These are phyloP conservation scores for Hexactinellida sp. DNA, from an alignment of 37 sponge, comb jelly and placozoan species.

Conservation along the genomic window DNA sequence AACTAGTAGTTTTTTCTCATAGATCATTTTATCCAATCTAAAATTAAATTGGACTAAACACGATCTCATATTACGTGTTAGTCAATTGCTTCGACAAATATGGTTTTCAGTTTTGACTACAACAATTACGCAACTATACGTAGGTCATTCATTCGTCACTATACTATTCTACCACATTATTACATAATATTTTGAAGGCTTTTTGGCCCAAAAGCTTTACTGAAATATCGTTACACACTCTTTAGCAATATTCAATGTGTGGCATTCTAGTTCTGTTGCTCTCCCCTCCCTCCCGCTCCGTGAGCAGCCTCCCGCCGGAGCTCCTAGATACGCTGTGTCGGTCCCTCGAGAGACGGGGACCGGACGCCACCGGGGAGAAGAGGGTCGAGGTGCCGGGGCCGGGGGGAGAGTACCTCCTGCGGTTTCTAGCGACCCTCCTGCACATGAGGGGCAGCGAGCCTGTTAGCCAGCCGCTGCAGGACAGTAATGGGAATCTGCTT, in stretches of 20 bases:
- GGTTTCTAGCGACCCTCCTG: constrained; percentile 43
- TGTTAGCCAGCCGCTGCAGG: constrained; percentile 31
- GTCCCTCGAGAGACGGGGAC: not conserved
- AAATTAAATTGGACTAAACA: too few species aligned
- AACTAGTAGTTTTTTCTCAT: too few species aligned
- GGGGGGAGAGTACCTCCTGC: constrained; percentile 1
- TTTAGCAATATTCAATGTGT: constrained; percentile 1
- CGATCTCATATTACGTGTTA: too few species aligned
- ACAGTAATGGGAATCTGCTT: constrained; percentile 27
- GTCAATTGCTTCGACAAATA: too few species aligned
- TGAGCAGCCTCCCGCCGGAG: not conserved
- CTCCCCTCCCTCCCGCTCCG: not conserved
- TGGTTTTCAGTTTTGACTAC: too few species aligned
- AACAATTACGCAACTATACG: too few species aligned
- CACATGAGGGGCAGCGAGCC: constrained; percentile 40
- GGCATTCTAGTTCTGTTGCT: constrained; percentile 1
- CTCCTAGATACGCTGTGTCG: not conserved
- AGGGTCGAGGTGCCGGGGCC: not conserved
- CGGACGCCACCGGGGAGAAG: not conserved
- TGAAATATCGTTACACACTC: too few species aligned
- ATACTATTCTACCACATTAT: too few species aligned
- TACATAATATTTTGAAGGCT: too few species aligned
- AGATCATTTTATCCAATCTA: too few species aligned
- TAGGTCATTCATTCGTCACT: too few species aligned
- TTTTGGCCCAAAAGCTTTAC: too few species aligned